Base-by-base conservation (phyloP, 2,888 invertebrate genomes). In the Tetheella fluctuosa region DNA sequence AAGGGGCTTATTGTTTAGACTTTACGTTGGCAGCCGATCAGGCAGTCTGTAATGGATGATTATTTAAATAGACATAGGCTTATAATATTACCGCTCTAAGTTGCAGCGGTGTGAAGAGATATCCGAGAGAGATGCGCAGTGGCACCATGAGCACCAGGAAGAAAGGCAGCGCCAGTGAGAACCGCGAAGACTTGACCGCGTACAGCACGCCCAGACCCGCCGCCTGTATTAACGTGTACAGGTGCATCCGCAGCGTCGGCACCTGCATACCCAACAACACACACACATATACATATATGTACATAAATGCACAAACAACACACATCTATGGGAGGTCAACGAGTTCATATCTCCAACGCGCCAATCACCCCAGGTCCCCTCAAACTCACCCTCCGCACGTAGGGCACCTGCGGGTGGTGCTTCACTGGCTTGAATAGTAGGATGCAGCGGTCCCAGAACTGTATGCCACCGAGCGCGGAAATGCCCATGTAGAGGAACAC, bases 401-500 rank as follows among this genome's bases (percentile, higher is more conserved):
- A 99, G 10, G 96, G 95, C 23, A 97, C 95, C 74, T 97, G 96
- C 4, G 99, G 98, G 89, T 99, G 98, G 89, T 99, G 98, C 88
- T 99, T 99, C 10, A 97, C 97, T 0, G 99, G 99, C 95, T 98
- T 98, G 81, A 99, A 96, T 71, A 98, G 95, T 56, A 99, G 94
- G 73, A 97, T 95, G 70, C 97, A 93, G 62, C 99, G 94, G 77
- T 99, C 98, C 88, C 98, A 97, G 83, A 99, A 95, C 89, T 99
- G 98, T 23, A 99, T 98, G 64, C 98, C 98, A 75, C 96, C 97
- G 74, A 98, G 96, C 6, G 98, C 98, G 0, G 98, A 98, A 67
- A 99, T 96, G 59, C 99, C 99, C 98, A 98, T 98, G 91, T 98
- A 98, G 20, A 99, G 95, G 92, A 99, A 99, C 30, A 99, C 98